Evolutionary conservation across 2,113 vertebrate genomes (phyloP), one percentile per base, ranked within the genome.

Genomic region (Hymenochirus boettgeri): DNA sequence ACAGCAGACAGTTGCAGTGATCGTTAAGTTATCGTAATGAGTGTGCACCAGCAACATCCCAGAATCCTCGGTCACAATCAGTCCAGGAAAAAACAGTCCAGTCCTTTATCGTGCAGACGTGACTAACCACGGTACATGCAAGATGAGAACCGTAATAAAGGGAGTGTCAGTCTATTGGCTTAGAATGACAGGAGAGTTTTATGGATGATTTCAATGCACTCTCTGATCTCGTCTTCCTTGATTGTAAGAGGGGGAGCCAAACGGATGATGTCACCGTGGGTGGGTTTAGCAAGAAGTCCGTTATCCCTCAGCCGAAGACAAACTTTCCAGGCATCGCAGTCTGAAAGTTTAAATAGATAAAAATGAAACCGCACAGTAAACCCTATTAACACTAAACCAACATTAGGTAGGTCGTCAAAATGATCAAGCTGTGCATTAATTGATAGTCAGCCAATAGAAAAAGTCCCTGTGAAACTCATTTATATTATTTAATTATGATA

Each of bases 201-300:
- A 73, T 92, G 90, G 72, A 99, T 93, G 75, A 99, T 95, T 2
- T 98, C 91, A 1, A 84, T 77, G 2, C 85, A 89, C 67, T 99
- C 92, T 0, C 52, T 79, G 65, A 98, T 70, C 71, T 98, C 91
- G 0, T 95, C 82, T 71, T 99, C 92, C 26, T 89, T 93, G 71
- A 99, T 96, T 33, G 84, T 73, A 0, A 99, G 92, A 0, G 96
- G 96, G 0, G 94, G 96, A 1, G 96, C 93, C 61, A 99, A 71
- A 29, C 96, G 80, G 77, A 99, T 98, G 84, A 94, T 95, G 73
- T 99, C 89, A 0, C 92, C 94, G 0, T 98, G 96, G 0, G 96
- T 99, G 25, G 96, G 96, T 70, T 99, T 99, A 66, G 96, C 96
- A 66, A 99, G 83, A 1, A 99, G 91, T 11, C 96, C 96, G 0